These are phyloP conservation scores for Temnothorax nylanderi DNA, from an alignment of 1,140 invertebrate genomes.

Conservation along the genomic window DNA sequence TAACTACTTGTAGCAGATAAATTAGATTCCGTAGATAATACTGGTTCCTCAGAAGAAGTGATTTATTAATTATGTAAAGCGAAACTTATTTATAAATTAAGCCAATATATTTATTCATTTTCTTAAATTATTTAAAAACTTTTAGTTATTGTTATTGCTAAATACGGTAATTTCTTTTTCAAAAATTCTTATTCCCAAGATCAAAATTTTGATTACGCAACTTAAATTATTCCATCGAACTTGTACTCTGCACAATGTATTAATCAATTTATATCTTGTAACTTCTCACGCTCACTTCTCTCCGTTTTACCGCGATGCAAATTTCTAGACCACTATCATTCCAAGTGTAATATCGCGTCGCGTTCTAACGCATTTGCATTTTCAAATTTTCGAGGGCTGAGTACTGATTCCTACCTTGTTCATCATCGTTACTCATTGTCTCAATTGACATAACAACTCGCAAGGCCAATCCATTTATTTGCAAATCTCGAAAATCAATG, in stretches of 20 bases:
- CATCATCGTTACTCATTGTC: slow-evolving; percentile 11
- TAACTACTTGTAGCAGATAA: too few relatives aligned
- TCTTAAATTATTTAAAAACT: too few relatives aligned
- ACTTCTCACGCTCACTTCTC: background rate
- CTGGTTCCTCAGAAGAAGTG: too few relatives aligned
- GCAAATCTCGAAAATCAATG: slow-evolving; percentile 23
- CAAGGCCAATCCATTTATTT: slow-evolving; percentile 20
- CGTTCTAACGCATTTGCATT: slow-evolving; percentile 14
- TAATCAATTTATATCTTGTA: background rate
- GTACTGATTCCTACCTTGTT: background rate
- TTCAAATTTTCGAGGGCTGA: slow-evolving; percentile 5
- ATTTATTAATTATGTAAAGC: too few relatives aligned
- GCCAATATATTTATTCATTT: too few relatives aligned
- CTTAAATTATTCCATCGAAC: background rate
- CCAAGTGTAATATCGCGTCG: background rate
- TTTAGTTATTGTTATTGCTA: too few relatives aligned
- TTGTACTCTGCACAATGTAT: background rate
- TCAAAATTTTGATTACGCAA: background rate
- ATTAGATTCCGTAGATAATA: too few relatives aligned
- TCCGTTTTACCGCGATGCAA: background rate
- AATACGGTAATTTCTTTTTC: too few relatives aligned
- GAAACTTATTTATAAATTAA: too few relatives aligned
- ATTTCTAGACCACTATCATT: background rate
- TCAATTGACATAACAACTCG: slow-evolving; percentile 5
- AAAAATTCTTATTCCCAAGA: background rate